A percentile compares a stretch with the other conserved stretches of the same genome.
These are phyloP conservation scores for Galeopterus variegatus DNA, from an alignment of 2,113 vertebrate species.

Conservation along the genomic window DNA sequence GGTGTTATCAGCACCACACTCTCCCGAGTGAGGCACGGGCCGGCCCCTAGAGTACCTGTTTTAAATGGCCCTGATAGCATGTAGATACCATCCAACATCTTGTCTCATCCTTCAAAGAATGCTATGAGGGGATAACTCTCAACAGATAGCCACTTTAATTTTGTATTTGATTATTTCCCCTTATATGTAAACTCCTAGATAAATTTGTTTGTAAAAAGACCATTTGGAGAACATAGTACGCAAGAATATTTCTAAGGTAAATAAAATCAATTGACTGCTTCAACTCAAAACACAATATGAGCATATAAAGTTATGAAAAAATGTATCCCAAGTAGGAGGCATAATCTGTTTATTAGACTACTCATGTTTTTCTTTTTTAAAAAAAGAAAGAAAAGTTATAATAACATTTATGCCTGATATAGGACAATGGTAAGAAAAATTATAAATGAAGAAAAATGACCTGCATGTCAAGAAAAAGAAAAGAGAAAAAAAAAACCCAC, in stretches of 20 bases:
- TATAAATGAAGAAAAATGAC: not conserved
- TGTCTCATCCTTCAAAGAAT: not conserved
- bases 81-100: not conserved
- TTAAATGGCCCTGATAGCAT: not conserved
- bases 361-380: not conserved
- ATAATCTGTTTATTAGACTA: conserved; percentile 72
- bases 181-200: not conserved
- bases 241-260: conserved; percentile 27
- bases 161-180: not conserved
- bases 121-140: not conserved
- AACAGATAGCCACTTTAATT: not conserved
- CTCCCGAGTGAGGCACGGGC: too few relatives aligned
- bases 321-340: conserved; percentile 46
- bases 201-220: conserved; percentile 7
- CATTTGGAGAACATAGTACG: not conserved
- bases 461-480: not conserved
- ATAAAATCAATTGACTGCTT: conserved; percentile 36
- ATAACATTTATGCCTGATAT: not conserved
- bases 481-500: too few relatives aligned
- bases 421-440: conserved; percentile 12
- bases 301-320: conserved; percentile 45
- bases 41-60: not conserved
- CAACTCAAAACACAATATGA: conserved; percentile 61
- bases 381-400: not conserved
- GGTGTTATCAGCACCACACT: too few relatives aligned